Percentiles rank a stretch among this genome's conserved stretches.
Evolutionary conservation across 1,140 invertebrate genomes (phyloP).

Genomic region (Bombus ignitus): DNA sequence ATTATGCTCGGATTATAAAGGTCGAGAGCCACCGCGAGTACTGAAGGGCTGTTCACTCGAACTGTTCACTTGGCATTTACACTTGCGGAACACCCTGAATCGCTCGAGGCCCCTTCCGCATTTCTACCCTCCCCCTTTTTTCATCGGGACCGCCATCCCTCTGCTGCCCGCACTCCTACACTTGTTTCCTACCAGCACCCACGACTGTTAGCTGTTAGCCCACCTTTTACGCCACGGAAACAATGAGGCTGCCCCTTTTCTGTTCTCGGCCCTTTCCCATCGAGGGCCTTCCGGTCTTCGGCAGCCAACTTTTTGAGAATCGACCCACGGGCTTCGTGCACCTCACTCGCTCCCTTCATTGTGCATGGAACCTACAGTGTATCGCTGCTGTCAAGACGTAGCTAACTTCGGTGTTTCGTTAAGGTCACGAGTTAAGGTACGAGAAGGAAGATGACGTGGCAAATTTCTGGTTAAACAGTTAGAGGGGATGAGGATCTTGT

Average conservation of each 20-base stretch:
- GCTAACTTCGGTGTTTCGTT: too few relatives aligned
- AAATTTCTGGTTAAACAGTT: too few relatives aligned
- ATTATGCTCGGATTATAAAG: slow-evolving; percentile 83
- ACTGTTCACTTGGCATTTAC: slow-evolving; percentile 82
- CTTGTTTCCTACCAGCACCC: slow-evolving; percentile 50
- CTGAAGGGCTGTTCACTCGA: slow-evolving; percentile 81
- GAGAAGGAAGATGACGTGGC: too few relatives aligned
- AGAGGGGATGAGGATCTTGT: too few relatives aligned
- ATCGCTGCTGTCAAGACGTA: too few relatives aligned
- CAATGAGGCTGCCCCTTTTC: slow-evolving; percentile 60
- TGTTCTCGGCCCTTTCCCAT: slow-evolving; percentile 38
- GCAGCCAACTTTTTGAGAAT: slow-evolving; percentile 61
- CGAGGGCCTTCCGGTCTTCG: slow-evolving; percentile 63
- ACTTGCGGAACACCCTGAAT: slow-evolving; percentile 76
- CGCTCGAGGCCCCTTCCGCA: slow-evolving; percentile 58
- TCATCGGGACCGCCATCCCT: slow-evolving; percentile 29
- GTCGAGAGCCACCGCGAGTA: slow-evolving; percentile 77
- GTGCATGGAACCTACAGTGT: too few relatives aligned
- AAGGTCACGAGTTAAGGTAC: too few relatives aligned
- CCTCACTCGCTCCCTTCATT: not conserved
- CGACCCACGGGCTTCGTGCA: not conserved
- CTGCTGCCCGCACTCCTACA: slow-evolving; percentile 42
- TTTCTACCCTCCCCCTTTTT: slow-evolving; percentile 44
- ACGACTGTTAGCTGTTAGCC: slow-evolving; percentile 62
- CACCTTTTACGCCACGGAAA: slow-evolving; percentile 68